phyloP scores from a whole-genome alignment of 2,888 invertebrate species.

The Hypomecis atomaria region DNA sequence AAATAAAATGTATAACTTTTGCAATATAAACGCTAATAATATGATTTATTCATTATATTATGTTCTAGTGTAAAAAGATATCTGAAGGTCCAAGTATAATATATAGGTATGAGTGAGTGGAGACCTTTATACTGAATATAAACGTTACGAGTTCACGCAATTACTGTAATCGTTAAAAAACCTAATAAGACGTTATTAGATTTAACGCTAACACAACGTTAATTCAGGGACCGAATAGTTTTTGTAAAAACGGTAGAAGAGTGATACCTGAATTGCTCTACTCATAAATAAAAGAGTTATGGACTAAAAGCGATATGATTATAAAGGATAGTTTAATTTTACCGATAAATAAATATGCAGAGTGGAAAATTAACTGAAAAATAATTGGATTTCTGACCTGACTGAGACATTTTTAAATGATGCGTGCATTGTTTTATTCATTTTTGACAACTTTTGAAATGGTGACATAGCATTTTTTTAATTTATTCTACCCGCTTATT shows the following conservation, averaged over 20 bases:
- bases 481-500: too few species aligned
- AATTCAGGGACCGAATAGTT: slow-evolving; percentile 15
- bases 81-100: slow-evolving; percentile 13
- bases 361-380: too few species aligned
- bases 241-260: neutral
- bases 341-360: too few species aligned
- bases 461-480: too few species aligned
- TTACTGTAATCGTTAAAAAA: slow-evolving; percentile 47
- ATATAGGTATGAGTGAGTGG: slow-evolving; percentile 18
- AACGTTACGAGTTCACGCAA: slow-evolving; percentile 43
- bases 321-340: too few species aligned
- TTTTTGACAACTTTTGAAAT: too few species aligned
- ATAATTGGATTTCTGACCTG: too few species aligned
- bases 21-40: neutral
- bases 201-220: slow-evolving; percentile 17
- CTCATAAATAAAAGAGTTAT: too few species aligned
- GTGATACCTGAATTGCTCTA: too few species aligned
- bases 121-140: slow-evolving; percentile 36
- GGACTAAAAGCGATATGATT: too few species aligned
- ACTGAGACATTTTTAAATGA: too few species aligned
- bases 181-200: slow-evolving; percentile 32
- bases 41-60: neutral
- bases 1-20: neutral
- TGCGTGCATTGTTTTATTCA: too few species aligned
- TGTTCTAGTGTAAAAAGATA: neutral